phyloP scores from a whole-genome alignment of 2,797 vertebrate species.

The Pteropus rufus region DNA sequence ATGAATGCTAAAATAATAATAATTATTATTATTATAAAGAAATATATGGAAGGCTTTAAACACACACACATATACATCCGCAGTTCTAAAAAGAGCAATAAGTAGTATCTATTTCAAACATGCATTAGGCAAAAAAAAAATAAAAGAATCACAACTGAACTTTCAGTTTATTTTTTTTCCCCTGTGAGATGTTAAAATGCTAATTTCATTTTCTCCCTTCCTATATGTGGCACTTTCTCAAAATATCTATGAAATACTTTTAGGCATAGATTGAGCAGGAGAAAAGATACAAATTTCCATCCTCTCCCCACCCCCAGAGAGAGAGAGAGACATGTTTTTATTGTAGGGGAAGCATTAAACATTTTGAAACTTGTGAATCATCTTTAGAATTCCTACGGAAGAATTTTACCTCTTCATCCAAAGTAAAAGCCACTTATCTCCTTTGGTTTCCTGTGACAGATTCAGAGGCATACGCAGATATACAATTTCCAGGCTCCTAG shows the following conservation, averaged over 20 bases:
- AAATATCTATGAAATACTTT: conserved; percentile 35
- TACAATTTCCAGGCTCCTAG: conserved; percentile 44
- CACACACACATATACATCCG: no score
- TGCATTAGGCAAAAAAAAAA: neutral
- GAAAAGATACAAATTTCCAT: conserved; percentile 28
- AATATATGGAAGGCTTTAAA: neutral
- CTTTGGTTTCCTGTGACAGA: conserved; percentile 43
- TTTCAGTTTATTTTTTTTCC: neutral
- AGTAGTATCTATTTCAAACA: conserved; percentile 14
- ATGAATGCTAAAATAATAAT: neutral
- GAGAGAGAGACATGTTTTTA: conserved; percentile 14
- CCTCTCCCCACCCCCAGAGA: neutral
- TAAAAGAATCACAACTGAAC: conserved; percentile 36
- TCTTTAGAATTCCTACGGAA: conserved; percentile 47
- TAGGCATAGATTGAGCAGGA: conserved; percentile 23
- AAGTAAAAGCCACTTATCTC: conserved; percentile 59
- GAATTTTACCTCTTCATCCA: conserved; percentile 61
- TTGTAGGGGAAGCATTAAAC: conserved; percentile 34
- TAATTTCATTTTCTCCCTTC: conserved; percentile 63
- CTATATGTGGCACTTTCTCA: conserved; percentile 37
- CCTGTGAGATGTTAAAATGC: conserved; percentile 42
- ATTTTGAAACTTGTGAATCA: conserved; percentile 55
- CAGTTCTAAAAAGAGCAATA: neutral
- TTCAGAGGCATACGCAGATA: neutral
- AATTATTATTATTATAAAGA: neutral